phyloP scores from a whole-genome alignment of 2,113 vertebrate species.

The Murina feae region DNA sequence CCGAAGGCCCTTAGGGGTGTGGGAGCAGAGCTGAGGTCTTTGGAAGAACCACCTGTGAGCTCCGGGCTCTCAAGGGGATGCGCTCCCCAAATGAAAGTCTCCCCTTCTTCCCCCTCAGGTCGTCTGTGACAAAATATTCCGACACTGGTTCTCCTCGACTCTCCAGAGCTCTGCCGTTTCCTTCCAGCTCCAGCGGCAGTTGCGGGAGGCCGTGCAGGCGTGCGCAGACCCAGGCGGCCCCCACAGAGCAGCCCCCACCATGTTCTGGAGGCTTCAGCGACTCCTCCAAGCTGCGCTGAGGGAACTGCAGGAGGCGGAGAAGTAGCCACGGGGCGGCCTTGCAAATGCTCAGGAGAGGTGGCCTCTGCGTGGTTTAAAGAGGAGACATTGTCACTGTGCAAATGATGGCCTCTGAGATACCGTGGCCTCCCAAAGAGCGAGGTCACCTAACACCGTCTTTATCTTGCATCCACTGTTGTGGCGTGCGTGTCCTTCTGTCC shows the following conservation, averaged over 20 bases:
- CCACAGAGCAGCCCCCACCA: conserved; percentile 59
- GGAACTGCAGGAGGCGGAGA: conserved; percentile 65
- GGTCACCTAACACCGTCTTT: background rate
- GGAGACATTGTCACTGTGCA: background rate
- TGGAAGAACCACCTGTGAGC: fast-evolving
- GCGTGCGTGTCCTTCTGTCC: background rate
- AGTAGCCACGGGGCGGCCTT: background rate
- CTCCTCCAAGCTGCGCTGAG: conserved; percentile 84
- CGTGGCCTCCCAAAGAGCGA: background rate
- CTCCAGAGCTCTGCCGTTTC: conserved; percentile 77
- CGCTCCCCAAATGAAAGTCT: background rate
- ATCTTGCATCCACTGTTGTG: background rate
- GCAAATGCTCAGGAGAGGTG: background rate
- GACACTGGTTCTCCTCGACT: conserved; percentile 88
- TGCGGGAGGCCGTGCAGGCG: conserved; percentile 87
- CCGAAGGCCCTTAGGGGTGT: fast-evolving
- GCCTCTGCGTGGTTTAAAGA: background rate
- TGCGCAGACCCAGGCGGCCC: conserved; percentile 80
- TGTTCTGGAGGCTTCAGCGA: conserved; percentile 83
- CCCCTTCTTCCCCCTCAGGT: conserved; percentile 81
- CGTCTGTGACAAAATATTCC: conserved; percentile 97
- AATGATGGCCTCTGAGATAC: background rate
- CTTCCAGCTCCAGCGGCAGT: conserved; percentile 85
- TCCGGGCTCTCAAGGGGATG: fast-evolving
- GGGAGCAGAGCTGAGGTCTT: no score